phyloP scores from a whole-genome alignment of 2,888 invertebrate species.

The Nipponacmea schrenckii region DNA sequence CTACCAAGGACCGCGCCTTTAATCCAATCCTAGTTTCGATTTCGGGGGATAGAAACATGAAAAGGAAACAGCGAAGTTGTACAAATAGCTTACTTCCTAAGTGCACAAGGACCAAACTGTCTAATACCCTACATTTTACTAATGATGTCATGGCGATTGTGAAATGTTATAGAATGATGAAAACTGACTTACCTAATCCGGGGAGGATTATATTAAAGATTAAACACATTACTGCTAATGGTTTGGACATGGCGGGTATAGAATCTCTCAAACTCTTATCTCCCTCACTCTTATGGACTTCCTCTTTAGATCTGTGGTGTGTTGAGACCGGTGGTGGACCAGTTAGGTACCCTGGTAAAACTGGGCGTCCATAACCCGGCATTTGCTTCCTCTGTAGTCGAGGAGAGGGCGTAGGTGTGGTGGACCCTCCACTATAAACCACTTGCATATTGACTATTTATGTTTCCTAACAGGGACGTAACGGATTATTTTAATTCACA shows the following conservation, averaged over 20 bases:
- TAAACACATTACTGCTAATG: slow-evolving; percentile 55
- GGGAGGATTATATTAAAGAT: slow-evolving; percentile 58
- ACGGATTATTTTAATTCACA: too few species aligned
- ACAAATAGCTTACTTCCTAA: too few species aligned
- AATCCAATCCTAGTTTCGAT: too few species aligned
- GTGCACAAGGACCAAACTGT: too few species aligned
- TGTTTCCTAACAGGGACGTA: neutral
- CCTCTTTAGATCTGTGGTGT: slow-evolving; percentile 32
- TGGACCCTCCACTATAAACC: slow-evolving; percentile 53
- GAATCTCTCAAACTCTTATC: slow-evolving; percentile 53
- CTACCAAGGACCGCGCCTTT: too few species aligned
- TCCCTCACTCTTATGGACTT: slow-evolving; percentile 28
- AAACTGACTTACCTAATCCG: slow-evolving; percentile 53
- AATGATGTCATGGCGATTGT: too few species aligned
- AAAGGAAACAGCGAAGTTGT: too few species aligned
- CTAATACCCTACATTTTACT: too few species aligned
- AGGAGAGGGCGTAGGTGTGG: slow-evolving; percentile 55
- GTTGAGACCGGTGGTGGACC: slow-evolving; percentile 30
- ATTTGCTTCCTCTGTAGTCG: slow-evolving; percentile 46
- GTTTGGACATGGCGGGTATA: slow-evolving; percentile 60
- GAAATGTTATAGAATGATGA: too few species aligned
- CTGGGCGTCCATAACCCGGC: slow-evolving; percentile 46
- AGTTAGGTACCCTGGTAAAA: slow-evolving; percentile 47
- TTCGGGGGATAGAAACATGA: too few species aligned
- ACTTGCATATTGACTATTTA: slow-evolving; percentile 43